Percentiles rank a stretch among this genome's conserved stretches.
These are phyloP conservation scores for Rhysida immarginata DNA, from an alignment of 1,140 invertebrate species.

Conservation along the genomic window DNA sequence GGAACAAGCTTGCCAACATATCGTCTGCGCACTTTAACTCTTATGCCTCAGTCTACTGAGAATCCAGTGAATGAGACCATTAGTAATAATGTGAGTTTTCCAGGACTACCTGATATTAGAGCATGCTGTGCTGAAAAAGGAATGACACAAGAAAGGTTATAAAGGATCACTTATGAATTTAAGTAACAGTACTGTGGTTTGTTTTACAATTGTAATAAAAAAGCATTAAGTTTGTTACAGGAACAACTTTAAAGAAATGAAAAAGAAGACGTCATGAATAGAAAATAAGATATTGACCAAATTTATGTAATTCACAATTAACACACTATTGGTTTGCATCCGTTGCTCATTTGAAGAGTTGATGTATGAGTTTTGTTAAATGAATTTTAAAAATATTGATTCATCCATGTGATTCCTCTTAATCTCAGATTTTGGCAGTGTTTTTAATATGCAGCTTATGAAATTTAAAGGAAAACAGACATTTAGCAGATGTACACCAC, in stretches of 20 bases:
- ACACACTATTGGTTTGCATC: background rate
- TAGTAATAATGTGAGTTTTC: slow-evolving; percentile 31
- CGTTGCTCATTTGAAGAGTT: too few species aligned
- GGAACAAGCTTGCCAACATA: slow-evolving; percentile 57
- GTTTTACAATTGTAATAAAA: background rate
- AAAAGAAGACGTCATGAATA: background rate
- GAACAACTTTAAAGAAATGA: background rate
- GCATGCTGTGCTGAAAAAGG: slow-evolving; percentile 52
- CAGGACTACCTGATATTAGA: slow-evolving; percentile 49
- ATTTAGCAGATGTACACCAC: too few species aligned
- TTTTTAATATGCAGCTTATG: too few species aligned
- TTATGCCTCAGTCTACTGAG: slow-evolving; percentile 33
- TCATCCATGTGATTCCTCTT: too few species aligned
- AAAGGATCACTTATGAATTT: background rate
- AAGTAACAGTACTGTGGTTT: too few species aligned
- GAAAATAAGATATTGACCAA: background rate
- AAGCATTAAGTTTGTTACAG: background rate
- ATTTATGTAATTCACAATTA: background rate
- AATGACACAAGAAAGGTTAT: slow-evolving; percentile 45
- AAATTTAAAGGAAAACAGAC: too few species aligned
- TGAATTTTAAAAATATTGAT: too few species aligned
- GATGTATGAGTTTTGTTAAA: too few species aligned
- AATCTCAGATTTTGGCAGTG: too few species aligned
- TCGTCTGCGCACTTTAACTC: slow-evolving; percentile 46
- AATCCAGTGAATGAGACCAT: slow-evolving; percentile 31